Evolutionary conservation across 2,797 vertebrate genomes (phyloP).

Genomic region (Ispidina picta): DNA sequence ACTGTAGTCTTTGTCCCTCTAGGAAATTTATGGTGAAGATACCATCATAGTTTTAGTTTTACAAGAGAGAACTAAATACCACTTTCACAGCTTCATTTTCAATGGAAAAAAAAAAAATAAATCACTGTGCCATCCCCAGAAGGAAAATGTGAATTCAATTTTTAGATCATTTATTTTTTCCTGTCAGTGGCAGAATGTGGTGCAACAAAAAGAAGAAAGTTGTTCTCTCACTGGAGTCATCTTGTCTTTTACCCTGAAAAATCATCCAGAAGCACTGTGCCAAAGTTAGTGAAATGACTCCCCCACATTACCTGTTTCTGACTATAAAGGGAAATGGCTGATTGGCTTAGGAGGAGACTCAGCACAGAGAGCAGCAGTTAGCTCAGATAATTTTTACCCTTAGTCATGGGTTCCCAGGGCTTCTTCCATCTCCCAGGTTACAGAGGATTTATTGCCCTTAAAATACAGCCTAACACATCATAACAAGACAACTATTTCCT

Average conservation of each 20-base stretch:
- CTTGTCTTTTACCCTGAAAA: neutral
- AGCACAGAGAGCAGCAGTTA: neutral
- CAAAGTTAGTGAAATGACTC: conserved; percentile 5
- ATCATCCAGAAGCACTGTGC: neutral
- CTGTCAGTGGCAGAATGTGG: neutral
- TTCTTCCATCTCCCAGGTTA: neutral
- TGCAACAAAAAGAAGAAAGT: neutral
- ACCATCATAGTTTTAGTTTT: neutral
- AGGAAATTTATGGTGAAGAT: neutral
- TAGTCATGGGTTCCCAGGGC: neutral
- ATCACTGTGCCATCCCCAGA: rapidly evolving
- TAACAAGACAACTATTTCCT: neutral
- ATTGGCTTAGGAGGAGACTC: conserved; percentile 8
- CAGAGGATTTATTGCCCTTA: neutral
- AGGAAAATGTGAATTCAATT: neutral
- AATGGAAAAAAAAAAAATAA: neutral
- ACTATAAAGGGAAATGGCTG: neutral
- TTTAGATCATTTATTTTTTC: neutral
- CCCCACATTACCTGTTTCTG: conserved; percentile 27
- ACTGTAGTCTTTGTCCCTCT: neutral
- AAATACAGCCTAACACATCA: neutral
- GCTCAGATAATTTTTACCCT: neutral
- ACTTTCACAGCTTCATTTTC: neutral
- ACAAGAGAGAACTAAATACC: neutral
- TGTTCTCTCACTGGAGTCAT: neutral